A percentile compares a stretch with the other conserved stretches of the same genome.
Conservation (phyloP, 2,888 invertebrate genomes). For the Galerucella pusilla region DNA sequence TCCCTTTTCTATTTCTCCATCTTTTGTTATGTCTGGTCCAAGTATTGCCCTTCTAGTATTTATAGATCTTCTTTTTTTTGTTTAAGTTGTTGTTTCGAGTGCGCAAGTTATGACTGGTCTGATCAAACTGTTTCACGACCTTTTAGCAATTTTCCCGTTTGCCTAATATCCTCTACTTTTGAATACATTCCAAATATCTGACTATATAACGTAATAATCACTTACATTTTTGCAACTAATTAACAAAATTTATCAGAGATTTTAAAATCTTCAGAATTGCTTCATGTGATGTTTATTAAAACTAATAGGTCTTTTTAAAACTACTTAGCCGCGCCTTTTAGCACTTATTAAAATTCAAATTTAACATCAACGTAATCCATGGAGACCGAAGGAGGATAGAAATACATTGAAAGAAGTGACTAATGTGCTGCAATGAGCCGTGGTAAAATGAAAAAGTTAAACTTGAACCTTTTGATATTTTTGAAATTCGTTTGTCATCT, state of each 20-base stretch:
- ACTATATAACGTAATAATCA: background rate
- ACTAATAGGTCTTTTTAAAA: constrained; percentile 16
- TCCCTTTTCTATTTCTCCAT: too few relatives aligned
- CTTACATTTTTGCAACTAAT: background rate
- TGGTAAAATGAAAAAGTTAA: too few relatives aligned
- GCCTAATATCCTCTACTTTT: background rate
- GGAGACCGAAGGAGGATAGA: background rate
- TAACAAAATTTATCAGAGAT: background rate
- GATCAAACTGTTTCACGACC: too few relatives aligned
- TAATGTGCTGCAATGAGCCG: background rate
- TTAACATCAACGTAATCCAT: constrained; percentile 13
- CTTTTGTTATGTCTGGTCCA: too few relatives aligned
- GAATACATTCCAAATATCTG: background rate
- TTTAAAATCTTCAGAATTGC: background rate
- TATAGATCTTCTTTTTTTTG: too few relatives aligned
- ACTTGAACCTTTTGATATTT: too few relatives aligned
- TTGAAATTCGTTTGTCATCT: too few relatives aligned
- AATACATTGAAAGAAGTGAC: constrained; percentile 6
- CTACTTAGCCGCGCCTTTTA: constrained; percentile 15
- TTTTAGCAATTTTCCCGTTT: too few relatives aligned
- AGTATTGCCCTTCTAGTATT: too few relatives aligned
- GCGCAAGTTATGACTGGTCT: too few relatives aligned
- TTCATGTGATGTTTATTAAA: constrained; percentile 4
- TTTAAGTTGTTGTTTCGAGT: too few relatives aligned
- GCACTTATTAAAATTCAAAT: constrained; percentile 19